These are phyloP conservation scores for Falco naumanni DNA, from an alignment of 2,797 vertebrate species.

Conservation along the genomic window DNA sequence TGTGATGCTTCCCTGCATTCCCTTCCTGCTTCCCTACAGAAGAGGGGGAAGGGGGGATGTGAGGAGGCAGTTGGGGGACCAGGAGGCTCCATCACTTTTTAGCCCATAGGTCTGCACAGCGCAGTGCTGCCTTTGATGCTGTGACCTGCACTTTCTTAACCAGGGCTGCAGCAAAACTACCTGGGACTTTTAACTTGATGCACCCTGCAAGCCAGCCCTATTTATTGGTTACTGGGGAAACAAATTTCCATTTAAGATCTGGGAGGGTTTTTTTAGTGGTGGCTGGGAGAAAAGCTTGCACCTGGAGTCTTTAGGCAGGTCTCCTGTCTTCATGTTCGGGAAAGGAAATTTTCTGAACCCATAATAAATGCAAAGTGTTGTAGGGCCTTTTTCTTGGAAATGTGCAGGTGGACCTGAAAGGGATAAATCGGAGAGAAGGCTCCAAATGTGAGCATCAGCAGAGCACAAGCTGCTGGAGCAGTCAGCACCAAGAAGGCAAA, in stretches of 20 bases:
- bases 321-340: accelerated
- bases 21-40: too few species aligned
- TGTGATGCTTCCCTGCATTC: neutral
- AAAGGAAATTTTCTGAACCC: neutral
- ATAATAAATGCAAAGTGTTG: neutral
- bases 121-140: neutral
- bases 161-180: neutral
- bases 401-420: accelerated
- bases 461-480: neutral
- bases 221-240: neutral
- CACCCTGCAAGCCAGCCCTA: neutral
- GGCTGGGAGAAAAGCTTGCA: neutral
- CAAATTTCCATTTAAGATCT: neutral
- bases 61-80: neutral
- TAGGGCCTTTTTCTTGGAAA: neutral
- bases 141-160: neutral
- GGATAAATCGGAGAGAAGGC: neutral
- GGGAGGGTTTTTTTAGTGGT: neutral
- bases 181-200: neutral
- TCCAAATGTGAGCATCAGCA: neutral
- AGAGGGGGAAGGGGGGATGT: accelerated
- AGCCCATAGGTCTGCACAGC: accelerated
- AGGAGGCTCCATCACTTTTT: neutral
- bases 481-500: neutral
- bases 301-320: neutral